phyloP scores from a whole-genome alignment of 2,888 invertebrate species.

The Mythimna vitellina region DNA sequence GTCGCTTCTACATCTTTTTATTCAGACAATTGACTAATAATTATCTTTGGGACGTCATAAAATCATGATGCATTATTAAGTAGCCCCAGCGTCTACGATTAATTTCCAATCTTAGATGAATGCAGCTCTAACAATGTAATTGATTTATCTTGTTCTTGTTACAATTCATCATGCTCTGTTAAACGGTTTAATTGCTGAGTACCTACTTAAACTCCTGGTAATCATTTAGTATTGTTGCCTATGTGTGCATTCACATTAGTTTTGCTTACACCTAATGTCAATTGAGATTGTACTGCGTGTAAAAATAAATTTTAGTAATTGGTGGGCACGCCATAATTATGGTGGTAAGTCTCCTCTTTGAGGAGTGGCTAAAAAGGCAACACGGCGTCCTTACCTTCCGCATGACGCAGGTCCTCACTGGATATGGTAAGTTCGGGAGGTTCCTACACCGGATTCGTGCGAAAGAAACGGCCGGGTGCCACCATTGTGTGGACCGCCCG shows the following conservation, averaged over 20 bases:
- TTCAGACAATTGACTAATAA: background rate
- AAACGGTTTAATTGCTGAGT: slow-evolving; percentile 16
- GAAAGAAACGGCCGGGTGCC: too few relatives aligned
- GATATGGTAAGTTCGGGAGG: too few relatives aligned
- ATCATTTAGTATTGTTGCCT: slow-evolving; percentile 18
- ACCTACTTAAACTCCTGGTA: slow-evolving; percentile 16
- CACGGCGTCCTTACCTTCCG: too few relatives aligned
- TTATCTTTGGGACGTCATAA: background rate
- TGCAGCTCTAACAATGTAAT: slow-evolving; percentile 13
- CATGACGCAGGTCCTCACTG: too few relatives aligned
- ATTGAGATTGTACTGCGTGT: background rate
- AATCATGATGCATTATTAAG: background rate
- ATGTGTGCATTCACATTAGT: slow-evolving; percentile 17
- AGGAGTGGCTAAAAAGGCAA: too few relatives aligned
- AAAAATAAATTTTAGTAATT: slow-evolving; percentile 3
- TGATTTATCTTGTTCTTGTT: slow-evolving; percentile 15
- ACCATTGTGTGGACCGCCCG: too few relatives aligned
- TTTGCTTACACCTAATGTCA: background rate
- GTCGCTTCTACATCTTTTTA: background rate
- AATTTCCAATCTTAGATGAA: slow-evolving; percentile 24
- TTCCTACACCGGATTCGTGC: too few relatives aligned
- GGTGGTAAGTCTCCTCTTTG: too few relatives aligned
- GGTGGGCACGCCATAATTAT: too few relatives aligned
- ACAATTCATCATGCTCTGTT: slow-evolving; percentile 7
- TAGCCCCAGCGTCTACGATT: slow-evolving; percentile 2